These are phyloP conservation scores for Leontocebus nigricollis DNA, from an alignment of 2,797 vertebrate genomes.

Conservation along the genomic window DNA sequence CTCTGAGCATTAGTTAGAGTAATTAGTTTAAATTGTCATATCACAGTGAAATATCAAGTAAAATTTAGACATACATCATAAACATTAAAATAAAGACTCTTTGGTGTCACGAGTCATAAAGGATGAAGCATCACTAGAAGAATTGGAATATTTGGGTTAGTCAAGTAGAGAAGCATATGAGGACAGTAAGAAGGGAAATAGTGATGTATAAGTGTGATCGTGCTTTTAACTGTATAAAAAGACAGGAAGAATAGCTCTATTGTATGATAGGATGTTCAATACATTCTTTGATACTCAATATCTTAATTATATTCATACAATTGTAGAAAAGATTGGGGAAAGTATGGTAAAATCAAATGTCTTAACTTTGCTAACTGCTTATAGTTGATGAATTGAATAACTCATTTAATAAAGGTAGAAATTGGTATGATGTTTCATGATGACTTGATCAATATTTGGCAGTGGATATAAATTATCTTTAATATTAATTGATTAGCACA, in stretches of 20 bases:
- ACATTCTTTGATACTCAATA: background rate
- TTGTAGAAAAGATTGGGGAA: background rate
- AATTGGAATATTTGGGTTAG: background rate
- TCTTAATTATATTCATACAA: background rate
- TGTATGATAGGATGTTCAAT: background rate
- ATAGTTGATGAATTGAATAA: background rate
- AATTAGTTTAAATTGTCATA: background rate
- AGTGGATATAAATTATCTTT: background rate
- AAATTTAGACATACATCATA: background rate
- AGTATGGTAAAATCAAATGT: background rate
- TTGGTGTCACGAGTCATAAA: background rate
- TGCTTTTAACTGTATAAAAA: background rate
- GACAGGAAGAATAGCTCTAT: background rate
- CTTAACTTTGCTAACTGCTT: background rate
- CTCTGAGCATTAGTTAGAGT: background rate
- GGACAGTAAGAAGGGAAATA: background rate
- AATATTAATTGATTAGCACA: background rate
- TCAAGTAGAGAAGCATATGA: background rate
- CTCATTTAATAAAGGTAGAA: background rate
- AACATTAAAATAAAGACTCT: background rate
- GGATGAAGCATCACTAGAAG: rapidly evolving
- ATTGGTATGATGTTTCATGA: background rate
- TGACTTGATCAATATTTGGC: background rate
- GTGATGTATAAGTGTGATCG: background rate
- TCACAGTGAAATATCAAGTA: background rate